Evolutionary conservation across 1,140 invertebrate genomes (phyloP).

Genomic region (Heliothis subflexa): DNA sequence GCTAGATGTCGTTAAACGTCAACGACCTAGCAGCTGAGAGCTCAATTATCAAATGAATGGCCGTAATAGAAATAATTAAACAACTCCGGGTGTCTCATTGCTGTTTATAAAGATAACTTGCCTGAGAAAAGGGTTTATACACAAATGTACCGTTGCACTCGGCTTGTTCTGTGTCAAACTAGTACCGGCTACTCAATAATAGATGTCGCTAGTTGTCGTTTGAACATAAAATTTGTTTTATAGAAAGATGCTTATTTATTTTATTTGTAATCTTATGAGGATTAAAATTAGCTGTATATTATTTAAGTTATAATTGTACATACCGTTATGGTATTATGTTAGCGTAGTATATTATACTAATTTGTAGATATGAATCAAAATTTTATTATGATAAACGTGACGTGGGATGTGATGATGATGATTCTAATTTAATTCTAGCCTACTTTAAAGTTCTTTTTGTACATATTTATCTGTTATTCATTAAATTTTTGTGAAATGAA

Average conservation of each 20-base stretch:
- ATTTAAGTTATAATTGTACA: neutral
- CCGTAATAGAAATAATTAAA: constrained; percentile 58
- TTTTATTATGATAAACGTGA: no score
- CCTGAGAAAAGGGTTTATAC: constrained; percentile 54
- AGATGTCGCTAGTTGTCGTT: constrained; percentile 63
- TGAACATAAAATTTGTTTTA: neutral
- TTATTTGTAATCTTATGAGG: neutral
- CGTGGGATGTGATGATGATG: no score
- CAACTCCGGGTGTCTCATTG: constrained; percentile 50
- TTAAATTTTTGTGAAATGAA: no score
- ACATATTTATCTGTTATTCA: no score
- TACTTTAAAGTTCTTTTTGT: no score
- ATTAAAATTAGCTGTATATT: neutral
- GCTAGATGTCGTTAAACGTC: constrained; percentile 62
- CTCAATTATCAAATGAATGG: constrained; percentile 50
- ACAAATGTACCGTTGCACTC: constrained; percentile 60
- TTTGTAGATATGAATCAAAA: no score
- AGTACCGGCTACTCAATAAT: constrained; percentile 56
- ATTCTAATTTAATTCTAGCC: no score
- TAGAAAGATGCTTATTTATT: neutral
- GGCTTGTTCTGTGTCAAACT: constrained; percentile 64
- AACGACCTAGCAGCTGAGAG: constrained; percentile 45
- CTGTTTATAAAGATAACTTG: constrained; percentile 51
- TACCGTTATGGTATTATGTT: neutral
- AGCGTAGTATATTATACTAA: neutral